Conservation (phyloP, 2,888 invertebrate species). For the Leptinotarsa tumamoca region DNA sequence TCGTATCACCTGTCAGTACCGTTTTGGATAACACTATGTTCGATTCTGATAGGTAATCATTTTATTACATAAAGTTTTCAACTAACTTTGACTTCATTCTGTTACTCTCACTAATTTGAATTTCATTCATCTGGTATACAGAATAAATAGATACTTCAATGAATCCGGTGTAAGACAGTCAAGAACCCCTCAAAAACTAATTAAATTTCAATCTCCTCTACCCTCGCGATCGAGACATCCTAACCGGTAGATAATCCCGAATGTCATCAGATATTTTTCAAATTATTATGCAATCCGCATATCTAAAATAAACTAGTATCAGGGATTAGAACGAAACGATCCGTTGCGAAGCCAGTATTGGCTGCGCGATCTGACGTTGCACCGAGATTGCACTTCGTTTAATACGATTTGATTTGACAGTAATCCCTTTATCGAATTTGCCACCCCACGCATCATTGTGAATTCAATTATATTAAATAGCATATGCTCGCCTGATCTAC, state of each 20-base stretch:
- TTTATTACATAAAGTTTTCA: too few species aligned
- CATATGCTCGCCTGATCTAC: conserved; percentile 62
- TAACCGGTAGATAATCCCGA: not conserved
- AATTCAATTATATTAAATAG: conserved; percentile 68
- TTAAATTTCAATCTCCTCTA: not conserved
- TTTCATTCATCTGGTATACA: too few species aligned
- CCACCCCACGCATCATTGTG: conserved; percentile 66
- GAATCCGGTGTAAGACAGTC: not conserved
- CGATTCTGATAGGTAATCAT: too few species aligned
- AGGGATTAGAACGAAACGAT: conserved; percentile 29
- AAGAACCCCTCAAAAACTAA: not conserved
- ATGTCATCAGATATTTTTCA: conserved; percentile 22
- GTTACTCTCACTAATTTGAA: too few species aligned
- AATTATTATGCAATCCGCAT: conserved; percentile 40
- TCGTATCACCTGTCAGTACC: too few species aligned
- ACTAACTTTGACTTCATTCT: too few species aligned
- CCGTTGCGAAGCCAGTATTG: conserved; percentile 18
- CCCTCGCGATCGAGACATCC: not conserved
- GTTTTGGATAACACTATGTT: too few species aligned
- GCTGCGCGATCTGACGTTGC: conserved; percentile 54
- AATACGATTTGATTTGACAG: conserved; percentile 69
- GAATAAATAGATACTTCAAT: too few species aligned
- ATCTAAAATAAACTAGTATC: conserved; percentile 41
- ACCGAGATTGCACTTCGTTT: conserved; percentile 65
- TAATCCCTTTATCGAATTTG: conserved; percentile 69